Evolutionary conservation across 2,888 invertebrate species (phyloP).

Genomic region (Ischnura elegans): DNA sequence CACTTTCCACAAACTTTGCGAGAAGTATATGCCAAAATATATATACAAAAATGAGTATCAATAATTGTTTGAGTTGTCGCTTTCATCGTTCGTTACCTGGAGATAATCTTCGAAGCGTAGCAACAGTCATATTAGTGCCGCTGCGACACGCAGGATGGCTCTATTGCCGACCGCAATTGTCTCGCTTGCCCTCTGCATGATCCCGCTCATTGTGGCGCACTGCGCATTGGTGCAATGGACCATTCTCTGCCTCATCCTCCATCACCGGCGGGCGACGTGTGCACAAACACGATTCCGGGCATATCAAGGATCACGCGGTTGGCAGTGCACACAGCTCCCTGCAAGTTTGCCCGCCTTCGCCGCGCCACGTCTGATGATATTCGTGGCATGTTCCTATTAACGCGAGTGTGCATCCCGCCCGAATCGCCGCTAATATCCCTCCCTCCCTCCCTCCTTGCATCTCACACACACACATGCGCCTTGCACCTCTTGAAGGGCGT

Average conservation of each 20-base stretch:
- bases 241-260: not conserved
- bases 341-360: not conserved
- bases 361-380: not conserved
- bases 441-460: slow-evolving; percentile 23
- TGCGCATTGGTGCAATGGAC: not conserved
- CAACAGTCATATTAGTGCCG: too few relatives aligned
- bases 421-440: not conserved
- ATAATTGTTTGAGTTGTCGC: too few relatives aligned
- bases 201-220: not conserved
- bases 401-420: not conserved
- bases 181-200: not conserved
- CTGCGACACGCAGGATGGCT: too few relatives aligned
- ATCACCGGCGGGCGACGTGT: too few relatives aligned
- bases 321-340: not conserved
- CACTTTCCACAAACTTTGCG: too few relatives aligned
- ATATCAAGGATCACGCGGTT: not conserved
- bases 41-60: too few relatives aligned
- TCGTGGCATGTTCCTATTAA: not conserved
- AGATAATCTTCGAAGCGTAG: too few relatives aligned
- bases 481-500: not conserved
- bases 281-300: not conserved
- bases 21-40: too few relatives aligned
- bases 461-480: slow-evolving; percentile 12
- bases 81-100: too few relatives aligned
- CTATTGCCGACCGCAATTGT: not conserved